Evolutionary conservation across 2,113 vertebrate species (phyloP), one percentile per base, ranked within the genome.

Genomic region (Mustela lutreola): DNA sequence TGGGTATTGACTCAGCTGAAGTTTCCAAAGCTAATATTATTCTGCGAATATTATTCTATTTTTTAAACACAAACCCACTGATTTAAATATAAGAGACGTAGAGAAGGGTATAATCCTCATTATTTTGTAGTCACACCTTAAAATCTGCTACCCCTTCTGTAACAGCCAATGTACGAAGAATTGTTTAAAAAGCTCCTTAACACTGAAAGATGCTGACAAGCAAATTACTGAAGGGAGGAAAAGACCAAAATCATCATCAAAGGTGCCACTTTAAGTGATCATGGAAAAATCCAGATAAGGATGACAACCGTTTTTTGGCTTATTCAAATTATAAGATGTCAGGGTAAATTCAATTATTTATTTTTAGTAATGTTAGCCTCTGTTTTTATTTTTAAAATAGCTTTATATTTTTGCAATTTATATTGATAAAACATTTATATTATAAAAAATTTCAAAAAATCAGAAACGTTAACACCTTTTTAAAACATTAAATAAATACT

Each of bases 291-390:
- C 62, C 48, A 56, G 16, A 50, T 42, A 84, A 24, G 9, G 58
- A 78, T 93, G 73, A 60, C 16, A 48, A 75, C 18, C 63, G 10
- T 9, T 45, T 86, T 94, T 88, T 70, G 48, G 9, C 39, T 92
- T 63, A 96, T 88, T 91, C 31, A 86, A 81, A 82, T 48, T 83
- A 60, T 83, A 95, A 73, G 58, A 94, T 63, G 79, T 86, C 42
- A 67, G 90, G 91, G 16, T 53, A 96, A 91, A 89, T 86, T 82
- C 22, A 89, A 42, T n/a, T 60, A 60, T 22, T 71, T 50, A 31
- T 8, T 28, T 70, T 76, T 39, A 73, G 26, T 7, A 65, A 71
- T 65, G 88, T 93, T 62, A 85, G 22, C 28, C 62, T 89, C 58
- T 82, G 7, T 4, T 4, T 63, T 95, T 94, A 96, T 83, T 92